phyloP scores from a whole-genome alignment of 1,140 invertebrate genomes.

The Drosophila willistoni region DNA sequence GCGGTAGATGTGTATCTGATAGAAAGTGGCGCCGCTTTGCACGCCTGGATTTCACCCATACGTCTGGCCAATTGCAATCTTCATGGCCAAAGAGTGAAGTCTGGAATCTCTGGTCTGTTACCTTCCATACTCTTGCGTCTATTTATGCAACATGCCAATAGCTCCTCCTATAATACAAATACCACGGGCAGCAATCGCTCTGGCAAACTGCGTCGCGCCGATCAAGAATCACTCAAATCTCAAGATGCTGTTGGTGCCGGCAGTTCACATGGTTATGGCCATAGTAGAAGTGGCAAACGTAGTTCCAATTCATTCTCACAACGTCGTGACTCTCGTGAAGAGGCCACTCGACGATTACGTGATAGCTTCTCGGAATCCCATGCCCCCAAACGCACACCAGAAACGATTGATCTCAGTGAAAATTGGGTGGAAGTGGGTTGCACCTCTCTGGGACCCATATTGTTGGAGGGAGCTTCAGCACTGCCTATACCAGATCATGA shows the following conservation, averaged over 20 bases:
- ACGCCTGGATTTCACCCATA: conserved; percentile 94
- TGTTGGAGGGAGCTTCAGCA: conserved; percentile 96
- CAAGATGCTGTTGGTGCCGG: conserved; percentile 47
- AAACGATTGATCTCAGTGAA: conserved; percentile 84
- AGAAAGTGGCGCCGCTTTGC: conserved; percentile 93
- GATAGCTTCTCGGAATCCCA: conserved; percentile 70
- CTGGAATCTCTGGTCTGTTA: conserved; percentile 94
- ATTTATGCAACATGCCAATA: conserved; percentile 85
- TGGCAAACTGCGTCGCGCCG: conserved; percentile 69
- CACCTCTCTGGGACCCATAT: conserved; percentile 93
- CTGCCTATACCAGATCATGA: conserved; percentile 89
- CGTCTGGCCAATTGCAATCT: conserved; percentile 96
- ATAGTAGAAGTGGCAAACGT: conserved; percentile 61
- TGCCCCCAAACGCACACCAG: conserved; percentile 58
- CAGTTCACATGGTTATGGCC: conserved; percentile 36
- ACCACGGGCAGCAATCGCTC: conserved; percentile 84
- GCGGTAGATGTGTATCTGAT: conserved; percentile 95
- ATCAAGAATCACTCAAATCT: conserved; percentile 76
- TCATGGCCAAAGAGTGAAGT: conserved; percentile 94
- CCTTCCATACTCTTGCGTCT: conserved; percentile 91
- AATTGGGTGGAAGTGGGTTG: conserved; percentile 97
- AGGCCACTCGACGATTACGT: conserved; percentile 61
- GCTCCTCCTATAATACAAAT: conserved; percentile 84
- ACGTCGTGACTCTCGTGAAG: conserved; percentile 74
- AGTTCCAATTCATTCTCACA: conserved; percentile 79